Evolutionary conservation across 1,140 invertebrate genomes (phyloP), one percentile per base, ranked within the genome.

Genomic region (Zaprionus davidi): DNA sequence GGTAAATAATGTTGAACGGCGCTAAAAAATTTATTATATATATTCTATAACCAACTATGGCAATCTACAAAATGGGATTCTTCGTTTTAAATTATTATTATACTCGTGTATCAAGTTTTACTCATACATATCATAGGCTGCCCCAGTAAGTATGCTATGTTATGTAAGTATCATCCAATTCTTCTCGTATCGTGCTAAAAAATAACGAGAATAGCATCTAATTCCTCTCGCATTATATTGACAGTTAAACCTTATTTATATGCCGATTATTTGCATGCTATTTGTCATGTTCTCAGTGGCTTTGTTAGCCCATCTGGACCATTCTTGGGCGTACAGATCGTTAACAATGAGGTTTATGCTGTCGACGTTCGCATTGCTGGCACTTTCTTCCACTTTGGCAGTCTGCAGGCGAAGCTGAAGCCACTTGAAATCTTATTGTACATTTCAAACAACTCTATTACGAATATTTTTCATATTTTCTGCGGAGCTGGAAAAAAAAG

Each of bases 381-480:
- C 20, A 63, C 44, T 5, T 38, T 34, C 44, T 31, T 3, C 44
- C 51, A 41, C 41, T 64, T 24, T 68, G 80, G 70, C 63, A 74
- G 81, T 79, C 56, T 51, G 46, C 38, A 41, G 38, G 12, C 38
- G 15, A 17, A 7, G 64, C 72, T 68, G 83, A 81, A 88, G 84
- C 84, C 81, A 87, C 84, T 87, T 87, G 84, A 88, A 84, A 79
- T 81, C 85, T 88, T 88, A 90, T 90, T 90, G 81, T 90, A 90
- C 85, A 90, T 90, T 90, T 90, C 85, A 90, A 90, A 90, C 85
- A 90, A 90, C 85, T 90, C 85, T 90, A 90, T 90, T 90, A 90
- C 85, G 85, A 90, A 90, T 90, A 90, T 91, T 86, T 90, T 87
- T 87, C 87, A 88, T 86, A 84, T 87, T 91, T 81, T 70, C 68